These are phyloP conservation scores for Chloromyia formosa DNA, from an alignment of 2,888 invertebrate species.

Conservation along the genomic window DNA sequence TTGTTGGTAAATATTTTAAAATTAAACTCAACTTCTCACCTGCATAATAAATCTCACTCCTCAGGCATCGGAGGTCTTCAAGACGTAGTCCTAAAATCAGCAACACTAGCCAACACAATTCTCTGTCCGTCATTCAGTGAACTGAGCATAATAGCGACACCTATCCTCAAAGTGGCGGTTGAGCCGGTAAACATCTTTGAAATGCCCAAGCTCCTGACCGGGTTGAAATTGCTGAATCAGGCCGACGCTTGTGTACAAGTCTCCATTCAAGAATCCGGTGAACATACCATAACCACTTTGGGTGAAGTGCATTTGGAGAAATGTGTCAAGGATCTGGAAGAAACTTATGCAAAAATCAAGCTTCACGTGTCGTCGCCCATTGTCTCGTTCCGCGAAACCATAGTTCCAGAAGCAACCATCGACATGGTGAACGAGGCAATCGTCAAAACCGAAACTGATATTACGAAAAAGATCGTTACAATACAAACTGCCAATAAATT, in stretches of 20 bases:
- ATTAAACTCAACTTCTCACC: neutral
- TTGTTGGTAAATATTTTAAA: conserved; percentile 71
- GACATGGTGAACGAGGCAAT: conserved; percentile 90
- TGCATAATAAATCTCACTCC: neutral
- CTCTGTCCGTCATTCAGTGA: conserved; percentile 90
- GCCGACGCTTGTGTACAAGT: conserved; percentile 91
- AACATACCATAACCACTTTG: conserved; percentile 92
- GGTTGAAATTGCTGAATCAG: conserved; percentile 88
- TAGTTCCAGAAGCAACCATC: conserved; percentile 79
- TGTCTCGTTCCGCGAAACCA: conserved; percentile 94
- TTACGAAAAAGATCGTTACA: conserved; percentile 67
- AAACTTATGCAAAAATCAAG: conserved; percentile 83
- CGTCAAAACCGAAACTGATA: conserved; percentile 68
- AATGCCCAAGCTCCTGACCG: conserved; percentile 75
- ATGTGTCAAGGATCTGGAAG: conserved; percentile 90
- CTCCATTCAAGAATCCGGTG: conserved; percentile 90
- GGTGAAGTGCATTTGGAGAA: conserved; percentile 97
- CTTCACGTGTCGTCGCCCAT: conserved; percentile 95
- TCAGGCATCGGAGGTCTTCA: conserved; percentile 86
- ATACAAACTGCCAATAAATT: conserved; percentile 77
- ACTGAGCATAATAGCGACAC: conserved; percentile 77
- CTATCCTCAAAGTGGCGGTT: conserved; percentile 92
- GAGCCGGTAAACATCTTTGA: conserved; percentile 86
- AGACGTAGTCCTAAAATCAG: conserved; percentile 85
- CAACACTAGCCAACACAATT: conserved; percentile 83